These are phyloP conservation scores for Intellagama lesueurii DNA, from an alignment of 2,797 vertebrate genomes.

Conservation along the genomic window DNA sequence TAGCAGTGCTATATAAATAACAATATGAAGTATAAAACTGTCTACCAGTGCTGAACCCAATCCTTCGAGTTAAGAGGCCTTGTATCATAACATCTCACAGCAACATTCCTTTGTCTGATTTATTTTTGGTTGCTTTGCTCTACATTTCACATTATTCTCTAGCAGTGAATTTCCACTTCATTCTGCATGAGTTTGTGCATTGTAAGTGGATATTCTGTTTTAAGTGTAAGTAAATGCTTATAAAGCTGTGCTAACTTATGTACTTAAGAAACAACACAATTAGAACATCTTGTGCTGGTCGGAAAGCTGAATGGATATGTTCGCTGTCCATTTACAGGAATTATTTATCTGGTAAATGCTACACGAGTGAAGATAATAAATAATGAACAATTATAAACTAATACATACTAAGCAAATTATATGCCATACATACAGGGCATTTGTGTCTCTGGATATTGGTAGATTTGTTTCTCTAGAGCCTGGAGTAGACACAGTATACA, in stretches of 20 bases:
- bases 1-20: background rate
- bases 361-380: conserved; percentile 5
- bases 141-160: background rate
- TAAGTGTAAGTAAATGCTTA: background rate
- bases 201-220: background rate
- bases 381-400: background rate
- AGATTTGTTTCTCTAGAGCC: background rate
- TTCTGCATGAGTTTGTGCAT: background rate
- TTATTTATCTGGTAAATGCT: conserved; percentile 14
- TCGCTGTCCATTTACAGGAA: background rate
- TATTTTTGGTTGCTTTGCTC: background rate
- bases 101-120: background rate
- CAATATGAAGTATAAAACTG: background rate
- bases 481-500: background rate
- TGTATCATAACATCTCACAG: conserved; percentile 7
- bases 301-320: background rate
- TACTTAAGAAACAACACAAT: background rate
- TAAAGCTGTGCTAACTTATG: background rate
- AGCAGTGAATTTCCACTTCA: background rate
- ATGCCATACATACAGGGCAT: accelerated
- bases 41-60: background rate
- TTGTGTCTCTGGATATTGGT: background rate
- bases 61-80: conserved; percentile 11
- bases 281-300: background rate
- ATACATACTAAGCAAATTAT: background rate